phyloP scores from a whole-genome alignment of 1,140 invertebrate genomes.

The Rhopalosiphum padi region DNA sequence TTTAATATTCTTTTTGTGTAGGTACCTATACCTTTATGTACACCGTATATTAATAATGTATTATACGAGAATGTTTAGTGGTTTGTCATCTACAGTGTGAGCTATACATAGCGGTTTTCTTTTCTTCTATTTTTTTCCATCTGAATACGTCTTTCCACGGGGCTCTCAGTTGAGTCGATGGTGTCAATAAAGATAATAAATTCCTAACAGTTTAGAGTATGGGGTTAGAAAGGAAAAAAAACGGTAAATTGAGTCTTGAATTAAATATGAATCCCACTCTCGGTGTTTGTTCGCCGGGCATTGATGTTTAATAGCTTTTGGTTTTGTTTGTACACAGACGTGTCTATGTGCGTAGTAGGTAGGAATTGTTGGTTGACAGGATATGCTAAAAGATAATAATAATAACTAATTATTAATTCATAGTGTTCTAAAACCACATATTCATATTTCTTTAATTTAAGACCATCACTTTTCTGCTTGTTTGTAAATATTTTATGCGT shows the following conservation, averaged over 20 bases:
- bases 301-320: constrained; percentile 36
- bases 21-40: neutral
- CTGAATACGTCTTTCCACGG: neutral
- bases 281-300: neutral
- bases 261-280: constrained; percentile 32
- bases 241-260: constrained; percentile 49
- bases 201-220: neutral
- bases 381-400: neutral
- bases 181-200: constrained; percentile 49
- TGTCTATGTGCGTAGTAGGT: neutral
- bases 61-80: neutral
- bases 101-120: neutral
- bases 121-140: neutral
- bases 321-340: constrained; percentile 42
- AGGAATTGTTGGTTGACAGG: neutral
- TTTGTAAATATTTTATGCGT: no score
- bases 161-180: neutral
- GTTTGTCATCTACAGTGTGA: neutral
- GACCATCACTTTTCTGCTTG: neutral
- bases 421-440: neutral
- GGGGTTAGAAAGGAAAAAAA: no score
- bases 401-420: constrained; percentile 27
- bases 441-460: neutral
- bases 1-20: constrained; percentile 21
- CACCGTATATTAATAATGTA: neutral